Base-by-base conservation (phyloP, 2,888 invertebrate species). In the Drosophila vallismaia region DNA sequence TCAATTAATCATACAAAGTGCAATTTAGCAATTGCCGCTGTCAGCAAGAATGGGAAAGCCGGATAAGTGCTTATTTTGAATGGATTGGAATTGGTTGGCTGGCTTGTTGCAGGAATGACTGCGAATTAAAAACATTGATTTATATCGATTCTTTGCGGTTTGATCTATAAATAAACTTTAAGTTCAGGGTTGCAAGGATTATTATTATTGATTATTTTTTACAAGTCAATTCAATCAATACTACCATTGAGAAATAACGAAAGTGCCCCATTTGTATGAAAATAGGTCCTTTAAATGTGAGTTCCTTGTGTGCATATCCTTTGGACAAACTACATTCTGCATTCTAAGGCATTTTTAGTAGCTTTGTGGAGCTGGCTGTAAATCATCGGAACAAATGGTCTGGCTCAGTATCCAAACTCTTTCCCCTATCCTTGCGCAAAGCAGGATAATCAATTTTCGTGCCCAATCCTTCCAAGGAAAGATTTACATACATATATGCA, bases 1-100 rank as follows among this genome's bases (percentile, higher is more conserved):
- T 42, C 28, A 28, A 55, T 49, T 79, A 63, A 55, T 48, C 56
- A 57, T 54, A 9, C 51, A 76, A 57, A 73, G 57, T 64, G 46
- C 50, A 64, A 53, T 52, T 64, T 49, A 7, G n/a, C 36, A 33
- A 50, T 63, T 63, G 38, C 40, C 29, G 52, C 36, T 45, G 45
- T 51, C 67, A 31, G 31, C 26, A 64, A 31, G 9, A 14, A 14
- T 12, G 14, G 4, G n/a, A 14, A 64, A 38, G 14, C 4, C 12
- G 19, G n/a, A 2, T 51, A 12, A 31, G 31, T 31, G 38, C 9
- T 36, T 31, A 9, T 10, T 8, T 50, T n/a, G 29, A 26, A 10
- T 28, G 29, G n/a, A 9, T 28, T 14, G 7, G 9, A 19, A 24
- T n/a, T 12, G 1, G 6, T 9, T 48, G 8, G 46, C 19, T 42